Evolutionary conservation across 2,888 invertebrate genomes (phyloP), one percentile per base, ranked within the genome.

Genomic region (Hipparchia sbordonii): DNA sequence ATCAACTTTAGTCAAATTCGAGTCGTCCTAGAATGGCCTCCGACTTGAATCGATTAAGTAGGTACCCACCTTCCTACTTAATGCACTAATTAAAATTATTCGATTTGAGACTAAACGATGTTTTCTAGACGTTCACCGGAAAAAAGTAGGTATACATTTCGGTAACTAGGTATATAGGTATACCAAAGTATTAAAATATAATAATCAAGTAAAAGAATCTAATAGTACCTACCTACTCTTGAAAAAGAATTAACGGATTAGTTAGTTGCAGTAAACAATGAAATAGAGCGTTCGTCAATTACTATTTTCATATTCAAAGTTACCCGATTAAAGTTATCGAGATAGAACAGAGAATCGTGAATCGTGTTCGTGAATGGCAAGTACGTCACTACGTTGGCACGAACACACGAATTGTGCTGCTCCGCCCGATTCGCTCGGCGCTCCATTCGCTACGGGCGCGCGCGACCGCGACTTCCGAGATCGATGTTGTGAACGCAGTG

Each of bases 401-500:
- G 78, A 79, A 78, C 33, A 51, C 63, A 51, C 51, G 33, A 48
- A 48, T 48, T 48, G 48, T 48, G 7, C 48, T 74, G 81, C 80
- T 82, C 81, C 65, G 65, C 65, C 57, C 82, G 81, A 39, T 82
- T 77, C 77, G 77, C 60, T n/a, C 23, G 2, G n/a, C 51, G n/a
- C 48, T 81, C 79, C 78, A 81, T 80, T 81, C 82, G 80, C 78
- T 74, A 79, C 77, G 78, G 80, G 75, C 79, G 82, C 81, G 83
- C 81, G 81, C 81, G 80, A 78, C 78, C 78, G 83, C 82, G 82
- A 82, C 82, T 82, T 82, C 82, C 80, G 83, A 87, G 85, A 86
- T 86, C 89, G 89, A 90, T 90, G 88, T 87, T 83, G 79, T 80
- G 79, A 79, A 79, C 82, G 82, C 78, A 84, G 84, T 82, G 77